These are phyloP conservation scores for Catagonus wagneri DNA, from an alignment of 2,113 vertebrate genomes.

Conservation along the genomic window DNA sequence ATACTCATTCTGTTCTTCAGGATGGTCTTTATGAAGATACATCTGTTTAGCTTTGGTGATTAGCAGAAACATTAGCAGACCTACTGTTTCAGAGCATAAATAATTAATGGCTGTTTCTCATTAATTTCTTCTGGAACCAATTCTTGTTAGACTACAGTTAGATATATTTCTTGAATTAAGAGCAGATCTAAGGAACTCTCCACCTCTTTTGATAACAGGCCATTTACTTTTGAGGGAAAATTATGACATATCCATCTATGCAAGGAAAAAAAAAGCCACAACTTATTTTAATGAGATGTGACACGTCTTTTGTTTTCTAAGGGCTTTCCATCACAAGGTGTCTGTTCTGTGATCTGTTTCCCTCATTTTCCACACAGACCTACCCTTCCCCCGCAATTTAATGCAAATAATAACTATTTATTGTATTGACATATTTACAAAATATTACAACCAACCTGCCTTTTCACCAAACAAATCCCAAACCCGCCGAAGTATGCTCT, in stretches of 20 bases:
- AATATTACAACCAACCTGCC: conserved; percentile 66
- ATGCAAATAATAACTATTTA: conserved; percentile 65
- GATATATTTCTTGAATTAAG: conserved; percentile 84
- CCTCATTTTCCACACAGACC: not conserved
- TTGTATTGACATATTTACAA: conserved; percentile 76
- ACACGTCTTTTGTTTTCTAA: conserved; percentile 51
- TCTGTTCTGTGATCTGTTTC: not conserved
- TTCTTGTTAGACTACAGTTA: conserved; percentile 80
- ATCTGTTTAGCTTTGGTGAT: conserved; percentile 87
- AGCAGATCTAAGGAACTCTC: conserved; percentile 67
- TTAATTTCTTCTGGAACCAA: conserved; percentile 86
- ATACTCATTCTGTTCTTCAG: conserved; percentile 57
- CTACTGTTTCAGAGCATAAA: conserved; percentile 87
- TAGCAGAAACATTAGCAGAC: conserved; percentile 87
- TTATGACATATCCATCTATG: not conserved
- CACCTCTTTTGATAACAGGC: conserved; percentile 49
- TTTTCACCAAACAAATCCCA: not conserved
- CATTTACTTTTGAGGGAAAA: not conserved
- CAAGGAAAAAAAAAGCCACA: not conserved
- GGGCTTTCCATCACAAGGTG: not conserved
- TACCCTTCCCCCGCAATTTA: not conserved
- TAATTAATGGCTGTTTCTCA: conserved; percentile 87
- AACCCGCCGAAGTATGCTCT: not conserved
- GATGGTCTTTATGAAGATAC: conserved; percentile 75
- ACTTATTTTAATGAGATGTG: not conserved